Evolutionary conservation across 1,140 invertebrate species (phyloP), one percentile per base, ranked within the genome.

Genomic region (Neoseiulus cucumeris): DNA sequence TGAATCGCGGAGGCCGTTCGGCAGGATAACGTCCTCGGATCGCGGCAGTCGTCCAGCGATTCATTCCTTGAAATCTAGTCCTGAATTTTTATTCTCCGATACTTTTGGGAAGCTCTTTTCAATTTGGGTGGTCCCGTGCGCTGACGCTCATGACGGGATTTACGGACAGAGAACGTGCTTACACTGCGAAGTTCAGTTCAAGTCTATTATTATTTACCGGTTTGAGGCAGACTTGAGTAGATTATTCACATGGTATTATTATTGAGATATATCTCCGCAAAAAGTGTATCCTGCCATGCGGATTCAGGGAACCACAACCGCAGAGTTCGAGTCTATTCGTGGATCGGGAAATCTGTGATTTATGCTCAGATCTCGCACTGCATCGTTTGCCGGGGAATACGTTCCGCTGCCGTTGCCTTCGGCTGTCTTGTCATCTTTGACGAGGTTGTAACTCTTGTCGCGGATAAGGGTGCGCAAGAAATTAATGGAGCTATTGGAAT

Each of bases 61-160:
- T 64, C 98, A 89, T 69, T 81, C 80, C 28, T 80, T 80, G 0
- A 89, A 89, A 44, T 91, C 93, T 79, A n/a, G n/a, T 99, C 95
- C 81, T 99, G 96, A 65, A 99, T 82, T 0, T 91, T 95, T n/a
- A 99, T 85, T 72, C 94, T 89, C 77, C 99, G 96, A 74, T 98
- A 99, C 74, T 99, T 98, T 65, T 95, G 84, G 74, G 98, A 99
- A 25, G 98, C 72, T 2, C 95, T 98, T 85, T 83, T 82, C 30
- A 82, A 76, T 68, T 81, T 79, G 76, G 98, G 98, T 1, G 95
- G 95, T 4, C 95, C 95, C 67, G 80, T 80, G 73, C 90, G 92
- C 75, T 98, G 95, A 84, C 96, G 98, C 71, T 97, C 91, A 0
- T 95, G 93, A 80, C 96, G 99, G 0, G 86, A 87, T 0, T 87